phyloP scores from a whole-genome alignment of 2,797 vertebrate genomes.

The Myotis vivesi region DNA sequence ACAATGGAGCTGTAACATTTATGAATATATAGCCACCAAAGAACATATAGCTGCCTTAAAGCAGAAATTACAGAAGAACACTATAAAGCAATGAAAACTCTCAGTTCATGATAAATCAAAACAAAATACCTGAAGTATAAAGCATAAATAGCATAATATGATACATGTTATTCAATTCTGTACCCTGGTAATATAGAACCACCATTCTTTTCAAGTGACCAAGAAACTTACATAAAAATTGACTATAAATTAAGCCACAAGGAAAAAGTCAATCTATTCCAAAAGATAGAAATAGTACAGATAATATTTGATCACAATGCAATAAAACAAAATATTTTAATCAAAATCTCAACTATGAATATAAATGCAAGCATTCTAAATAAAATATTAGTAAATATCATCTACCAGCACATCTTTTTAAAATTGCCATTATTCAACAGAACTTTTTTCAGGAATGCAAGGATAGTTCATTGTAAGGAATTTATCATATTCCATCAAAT shows the following conservation, averaged over 20 bases:
- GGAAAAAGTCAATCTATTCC: not conserved
- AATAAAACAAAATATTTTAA: slow-evolving; percentile 4
- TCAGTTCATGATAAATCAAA: not conserved
- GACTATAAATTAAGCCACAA: not conserved
- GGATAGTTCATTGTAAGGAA: not conserved
- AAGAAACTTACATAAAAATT: not conserved
- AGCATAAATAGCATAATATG: not conserved
- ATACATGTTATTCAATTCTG: not conserved
- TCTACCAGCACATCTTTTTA: not conserved
- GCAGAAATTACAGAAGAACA: not conserved
- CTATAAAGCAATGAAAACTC: not conserved
- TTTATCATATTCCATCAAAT: not conserved
- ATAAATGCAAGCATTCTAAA: not conserved
- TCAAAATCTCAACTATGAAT: not conserved
- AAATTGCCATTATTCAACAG: not conserved
- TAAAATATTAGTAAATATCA: not conserved
- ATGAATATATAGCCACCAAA: not conserved
- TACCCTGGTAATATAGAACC: not conserved
- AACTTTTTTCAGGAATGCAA: not conserved
- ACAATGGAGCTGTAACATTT: not conserved
- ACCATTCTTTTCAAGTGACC: not conserved
- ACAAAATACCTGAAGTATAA: not conserved
- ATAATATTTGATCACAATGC: not conserved
- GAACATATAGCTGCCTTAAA: not conserved
- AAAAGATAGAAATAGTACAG: not conserved